Evolutionary conservation across 2,113 vertebrate species (phyloP).

Genomic region (Phalacrocorax brasilianus): DNA sequence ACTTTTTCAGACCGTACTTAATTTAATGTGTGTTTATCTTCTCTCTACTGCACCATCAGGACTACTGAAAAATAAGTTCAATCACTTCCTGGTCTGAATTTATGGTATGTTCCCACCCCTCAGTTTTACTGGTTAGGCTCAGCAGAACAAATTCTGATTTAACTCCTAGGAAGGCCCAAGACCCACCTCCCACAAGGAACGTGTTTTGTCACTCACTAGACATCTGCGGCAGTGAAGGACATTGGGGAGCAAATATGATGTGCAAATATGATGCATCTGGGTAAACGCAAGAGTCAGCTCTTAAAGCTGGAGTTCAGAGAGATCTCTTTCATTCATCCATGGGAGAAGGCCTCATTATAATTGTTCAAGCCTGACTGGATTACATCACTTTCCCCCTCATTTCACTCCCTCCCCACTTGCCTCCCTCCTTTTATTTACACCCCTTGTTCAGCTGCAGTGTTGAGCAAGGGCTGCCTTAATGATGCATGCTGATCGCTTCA

Average conservation of each 20-base stretch:
- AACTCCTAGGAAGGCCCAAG: not conserved
- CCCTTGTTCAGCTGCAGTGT: slow-evolving; percentile 19
- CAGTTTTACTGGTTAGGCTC: not conserved
- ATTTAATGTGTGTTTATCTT: not conserved
- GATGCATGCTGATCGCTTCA: slow-evolving; percentile 71
- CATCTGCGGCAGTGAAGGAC: not conserved
- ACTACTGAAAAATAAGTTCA: not conserved
- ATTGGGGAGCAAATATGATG: not conserved
- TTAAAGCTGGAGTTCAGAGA: not conserved
- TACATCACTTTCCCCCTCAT: slow-evolving; percentile 69
- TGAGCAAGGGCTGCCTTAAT: slow-evolving; percentile 54
- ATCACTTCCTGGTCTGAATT: not conserved
- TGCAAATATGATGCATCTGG: not conserved
- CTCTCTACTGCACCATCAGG: not conserved
- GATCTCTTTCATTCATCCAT: slow-evolving; percentile 37
- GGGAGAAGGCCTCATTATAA: slow-evolving; percentile 47
- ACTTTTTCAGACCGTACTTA: not conserved
- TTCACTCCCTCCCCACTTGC: slow-evolving; percentile 28
- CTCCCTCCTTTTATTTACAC: slow-evolving; percentile 41
- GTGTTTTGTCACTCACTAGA: not conserved
- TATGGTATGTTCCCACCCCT: not conserved
- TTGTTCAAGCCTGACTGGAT: slow-evolving; percentile 67
- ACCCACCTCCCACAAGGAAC: not conserved
- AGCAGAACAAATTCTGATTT: not conserved
- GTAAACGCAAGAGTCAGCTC: not conserved